A percentile compares a stretch with the other conserved stretches of the same genome.
Conservation (phyloP, 2,888 invertebrate species). For the Clitarchus hookeri region DNA sequence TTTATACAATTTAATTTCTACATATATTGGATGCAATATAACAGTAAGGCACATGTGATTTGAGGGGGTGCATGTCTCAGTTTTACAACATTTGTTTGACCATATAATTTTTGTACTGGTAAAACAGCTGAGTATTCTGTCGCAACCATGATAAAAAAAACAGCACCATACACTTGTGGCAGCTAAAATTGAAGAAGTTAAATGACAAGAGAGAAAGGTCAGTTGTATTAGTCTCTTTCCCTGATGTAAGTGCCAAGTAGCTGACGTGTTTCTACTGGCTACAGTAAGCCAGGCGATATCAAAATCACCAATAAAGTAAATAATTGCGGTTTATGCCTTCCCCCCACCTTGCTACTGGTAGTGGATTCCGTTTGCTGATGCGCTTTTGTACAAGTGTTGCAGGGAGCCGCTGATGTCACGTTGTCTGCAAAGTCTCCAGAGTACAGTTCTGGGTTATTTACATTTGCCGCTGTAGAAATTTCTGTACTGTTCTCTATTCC, state of each 20-base stretch:
- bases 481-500: constrained; percentile 4
- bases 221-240: background rate
- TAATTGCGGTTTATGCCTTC: background rate
- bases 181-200: too few relatives aligned
- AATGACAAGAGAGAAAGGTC: too few relatives aligned
- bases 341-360: background rate
- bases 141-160: background rate
- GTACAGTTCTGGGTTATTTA: background rate
- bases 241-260: background rate
- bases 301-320: background rate
- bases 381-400: background rate
- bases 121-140: background rate
- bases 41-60: background rate
- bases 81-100: too few relatives aligned
- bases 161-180: background rate
- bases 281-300: background rate
- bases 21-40: background rate
- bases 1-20: background rate
- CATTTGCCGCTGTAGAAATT: background rate
- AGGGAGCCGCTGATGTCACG: background rate
- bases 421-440: background rate
- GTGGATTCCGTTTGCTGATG: background rate
- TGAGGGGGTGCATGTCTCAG: too few relatives aligned
- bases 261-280: background rate
- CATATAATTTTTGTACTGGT: background rate